Evolutionary conservation across 1,140 invertebrate species (phyloP).

Genomic region (Nylanderia fulva): DNA sequence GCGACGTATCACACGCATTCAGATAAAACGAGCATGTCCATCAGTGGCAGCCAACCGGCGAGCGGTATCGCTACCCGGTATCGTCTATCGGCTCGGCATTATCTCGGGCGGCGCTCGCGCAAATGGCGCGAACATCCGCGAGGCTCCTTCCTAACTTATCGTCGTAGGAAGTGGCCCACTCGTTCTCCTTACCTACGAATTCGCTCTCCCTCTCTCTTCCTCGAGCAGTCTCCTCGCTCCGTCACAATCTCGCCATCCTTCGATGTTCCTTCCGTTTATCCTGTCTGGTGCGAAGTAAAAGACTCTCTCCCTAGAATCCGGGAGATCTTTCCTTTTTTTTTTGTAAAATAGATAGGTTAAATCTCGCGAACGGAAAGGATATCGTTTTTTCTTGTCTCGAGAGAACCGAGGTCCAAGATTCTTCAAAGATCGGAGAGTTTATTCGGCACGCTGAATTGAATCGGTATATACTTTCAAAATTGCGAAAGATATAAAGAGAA

Average conservation of each 20-base stretch:
- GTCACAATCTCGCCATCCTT: conserved; percentile 18
- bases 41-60: conserved; percentile 71
- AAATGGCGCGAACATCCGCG: conserved; percentile 84
- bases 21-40: conserved; percentile 76
- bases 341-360: conserved; percentile 35
- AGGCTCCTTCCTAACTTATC: conserved; percentile 82
- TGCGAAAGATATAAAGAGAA: background rate
- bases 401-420: background rate
- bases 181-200: conserved; percentile 66
- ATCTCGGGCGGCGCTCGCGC: conserved; percentile 79
- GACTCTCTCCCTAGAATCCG: conserved; percentile 53
- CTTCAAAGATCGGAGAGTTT: conserved; percentile 33
- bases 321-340: conserved; percentile 26
- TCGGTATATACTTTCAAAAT: background rate
- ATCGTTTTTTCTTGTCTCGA: conserved; percentile 58
- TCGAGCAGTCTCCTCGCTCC: background rate
- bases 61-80: conserved; percentile 74
- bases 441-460: background rate
- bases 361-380: conserved; percentile 41
- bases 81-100: conserved; percentile 78
- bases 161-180: conserved; percentile 81
- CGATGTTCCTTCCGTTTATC: conserved; percentile 68
- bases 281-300: conserved; percentile 63
- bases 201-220: conserved; percentile 3
- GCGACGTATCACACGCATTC: conserved; percentile 52